Conservation (phyloP, 1,140 invertebrate genomes). For the Temnothorax curvispinosus region DNA sequence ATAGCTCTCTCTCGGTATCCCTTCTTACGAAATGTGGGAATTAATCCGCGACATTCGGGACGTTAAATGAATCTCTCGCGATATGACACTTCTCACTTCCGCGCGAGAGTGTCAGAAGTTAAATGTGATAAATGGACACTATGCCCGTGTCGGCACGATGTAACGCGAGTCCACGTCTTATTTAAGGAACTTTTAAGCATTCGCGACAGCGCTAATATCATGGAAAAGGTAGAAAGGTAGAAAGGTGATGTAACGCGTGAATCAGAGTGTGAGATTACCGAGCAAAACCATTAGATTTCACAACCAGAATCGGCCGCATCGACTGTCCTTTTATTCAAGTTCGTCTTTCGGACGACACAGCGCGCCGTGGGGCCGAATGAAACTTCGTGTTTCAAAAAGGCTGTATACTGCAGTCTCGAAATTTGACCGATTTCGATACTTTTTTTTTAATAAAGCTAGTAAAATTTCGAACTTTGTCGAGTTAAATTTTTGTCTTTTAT, state of each 20-base stretch:
- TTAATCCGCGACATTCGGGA: slow-evolving; percentile 18
- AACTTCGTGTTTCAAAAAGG: no score
- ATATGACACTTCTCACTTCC: slow-evolving; percentile 37
- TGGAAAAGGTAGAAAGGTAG: slow-evolving; percentile 35
- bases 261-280: slow-evolving; percentile 51
- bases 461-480: neutral
- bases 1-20: neutral
- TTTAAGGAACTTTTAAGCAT: slow-evolving; percentile 18
- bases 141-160: slow-evolving; percentile 4
- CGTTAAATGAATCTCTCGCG: slow-evolving; percentile 37
- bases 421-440: neutral
- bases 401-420: no score
- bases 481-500: neutral
- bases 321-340: slow-evolving; percentile 47
- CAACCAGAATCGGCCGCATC: slow-evolving; percentile 38
- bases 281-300: slow-evolving; percentile 43
- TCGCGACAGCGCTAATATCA: slow-evolving; percentile 6
- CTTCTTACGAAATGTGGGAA: slow-evolving; percentile 24
- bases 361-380: no score
- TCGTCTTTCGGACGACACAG: slow-evolving; percentile 24
- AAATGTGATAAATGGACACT: slow-evolving; percentile 55
- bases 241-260: slow-evolving; percentile 59
- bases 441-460: neutral
- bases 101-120: slow-evolving; percentile 43
- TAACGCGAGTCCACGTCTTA: slow-evolving; percentile 42